Evolutionary conservation across 2,113 vertebrate genomes (phyloP).

Genomic region (Melanostigma gelatinosum): DNA sequence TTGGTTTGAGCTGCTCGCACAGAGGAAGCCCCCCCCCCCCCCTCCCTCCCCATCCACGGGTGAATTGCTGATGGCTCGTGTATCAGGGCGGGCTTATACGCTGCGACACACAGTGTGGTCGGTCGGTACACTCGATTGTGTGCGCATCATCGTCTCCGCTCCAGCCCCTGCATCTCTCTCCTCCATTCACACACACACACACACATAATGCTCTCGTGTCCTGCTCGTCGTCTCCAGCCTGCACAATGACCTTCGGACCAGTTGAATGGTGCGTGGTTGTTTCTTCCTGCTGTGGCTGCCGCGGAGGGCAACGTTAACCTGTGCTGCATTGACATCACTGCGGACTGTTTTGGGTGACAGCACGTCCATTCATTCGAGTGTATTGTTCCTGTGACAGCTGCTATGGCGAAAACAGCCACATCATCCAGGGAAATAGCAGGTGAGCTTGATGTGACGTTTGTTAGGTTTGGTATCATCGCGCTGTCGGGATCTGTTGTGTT

Average conservation of each 20-base stretch:
- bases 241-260: conserved; percentile 36
- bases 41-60: conserved; percentile 13
- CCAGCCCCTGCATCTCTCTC: conserved; percentile 43
- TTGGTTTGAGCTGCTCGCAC: not conserved
- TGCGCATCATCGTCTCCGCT: conserved; percentile 51
- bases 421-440: conserved; percentile 67
- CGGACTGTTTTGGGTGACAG: conserved; percentile 52
- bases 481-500: conserved; percentile 7
- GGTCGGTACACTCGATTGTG: conserved; percentile 35
- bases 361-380: conserved; percentile 31
- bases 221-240: not conserved
- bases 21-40: conserved; percentile 19
- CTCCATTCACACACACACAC: conserved; percentile 39
- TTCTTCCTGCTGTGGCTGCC: not conserved
- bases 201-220: not conserved
- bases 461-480: not conserved
- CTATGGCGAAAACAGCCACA: conserved; percentile 74
- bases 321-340: conserved; percentile 60
- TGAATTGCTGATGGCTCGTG: conserved; percentile 8
- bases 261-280: conserved; percentile 22
- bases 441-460: conserved; percentile 29
- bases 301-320: conserved; percentile 46
- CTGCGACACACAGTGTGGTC: conserved; percentile 45
- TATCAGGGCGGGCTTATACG: conserved; percentile 40
- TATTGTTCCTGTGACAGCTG: conserved; percentile 17